phyloP scores from a whole-genome alignment of 2,888 invertebrate genomes.

The Dendrolimus pini region DNA sequence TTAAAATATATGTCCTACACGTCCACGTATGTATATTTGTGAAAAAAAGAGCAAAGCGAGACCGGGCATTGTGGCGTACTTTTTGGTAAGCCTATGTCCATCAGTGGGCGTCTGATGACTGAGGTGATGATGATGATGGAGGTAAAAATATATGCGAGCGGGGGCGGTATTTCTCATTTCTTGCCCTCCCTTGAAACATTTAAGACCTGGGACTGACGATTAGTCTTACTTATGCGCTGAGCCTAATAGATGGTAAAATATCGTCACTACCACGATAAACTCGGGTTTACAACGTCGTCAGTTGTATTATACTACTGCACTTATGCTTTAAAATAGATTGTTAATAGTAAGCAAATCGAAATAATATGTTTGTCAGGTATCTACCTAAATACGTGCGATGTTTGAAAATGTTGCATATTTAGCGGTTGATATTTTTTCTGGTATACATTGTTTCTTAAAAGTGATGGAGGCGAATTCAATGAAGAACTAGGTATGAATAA shows the following conservation, averaged over 20 bases:
- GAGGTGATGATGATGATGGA: too few species aligned
- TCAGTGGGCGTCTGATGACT: too few species aligned
- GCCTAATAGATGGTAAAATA: constrained; percentile 13
- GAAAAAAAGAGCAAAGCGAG: too few species aligned
- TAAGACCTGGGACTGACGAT: neutral
- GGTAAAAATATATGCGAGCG: too few species aligned
- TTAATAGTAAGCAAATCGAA: neutral
- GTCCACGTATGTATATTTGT: too few species aligned
- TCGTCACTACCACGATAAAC: constrained; percentile 17
- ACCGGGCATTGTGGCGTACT: too few species aligned
- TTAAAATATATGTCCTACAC: too few species aligned
- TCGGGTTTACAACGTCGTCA: constrained; percentile 14
- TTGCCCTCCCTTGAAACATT: too few species aligned
- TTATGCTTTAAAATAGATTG: neutral
- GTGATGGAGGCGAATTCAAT: too few species aligned
- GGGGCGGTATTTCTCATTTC: too few species aligned
- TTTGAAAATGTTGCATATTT: neutral
- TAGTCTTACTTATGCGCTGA: constrained; percentile 1
- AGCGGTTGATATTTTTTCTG: neutral
- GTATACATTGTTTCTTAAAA: constrained; percentile 3
- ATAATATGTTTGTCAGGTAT: neutral
- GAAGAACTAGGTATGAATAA: too few species aligned
- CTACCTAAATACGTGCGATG: neutral
- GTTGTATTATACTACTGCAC: constrained; percentile 10
- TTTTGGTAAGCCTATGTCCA: too few species aligned